phyloP scores from a whole-genome alignment of 2,113 vertebrate genomes.

The Centropus bengalensis region DNA sequence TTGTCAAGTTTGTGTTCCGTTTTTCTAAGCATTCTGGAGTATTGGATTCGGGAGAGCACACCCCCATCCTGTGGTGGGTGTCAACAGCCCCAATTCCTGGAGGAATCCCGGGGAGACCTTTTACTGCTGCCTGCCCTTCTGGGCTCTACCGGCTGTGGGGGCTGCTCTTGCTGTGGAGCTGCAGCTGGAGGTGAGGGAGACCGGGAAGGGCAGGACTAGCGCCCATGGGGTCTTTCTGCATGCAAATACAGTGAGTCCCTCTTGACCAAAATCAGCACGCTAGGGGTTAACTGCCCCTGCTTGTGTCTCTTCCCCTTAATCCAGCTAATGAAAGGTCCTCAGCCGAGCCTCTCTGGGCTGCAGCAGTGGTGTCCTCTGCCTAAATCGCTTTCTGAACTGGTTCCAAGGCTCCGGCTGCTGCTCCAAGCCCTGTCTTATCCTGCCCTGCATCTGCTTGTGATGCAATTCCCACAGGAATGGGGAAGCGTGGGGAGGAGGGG shows the following conservation, averaged over 20 bases:
- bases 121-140: rapidly evolving
- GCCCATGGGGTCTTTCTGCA: not conserved
- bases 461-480: not conserved
- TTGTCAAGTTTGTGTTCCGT: rapidly evolving
- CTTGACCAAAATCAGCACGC: not conserved
- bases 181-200: not conserved
- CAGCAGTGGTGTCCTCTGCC: not conserved
- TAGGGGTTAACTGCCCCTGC: not conserved
- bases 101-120: not conserved
- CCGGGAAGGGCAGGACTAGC: not conserved
- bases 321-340: not conserved
- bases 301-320: not conserved
- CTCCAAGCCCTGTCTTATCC: not conserved
- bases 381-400: not conserved
- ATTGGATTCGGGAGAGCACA: not conserved
- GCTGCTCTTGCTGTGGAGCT: not conserved
- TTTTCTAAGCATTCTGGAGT: not conserved
- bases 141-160: not conserved
- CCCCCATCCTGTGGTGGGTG: not conserved
- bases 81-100: rapidly evolving
- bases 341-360: not conserved
- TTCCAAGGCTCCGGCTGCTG: conserved; percentile 22
- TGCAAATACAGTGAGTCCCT: not conserved
- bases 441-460: conserved; percentile 18
- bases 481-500: not conserved